Percentiles rank a stretch among this genome's conserved stretches.
These are phyloP conservation scores for Psittacula derbiana DNA, from an alignment of 2,797 vertebrate genomes.

Conservation along the genomic window DNA sequence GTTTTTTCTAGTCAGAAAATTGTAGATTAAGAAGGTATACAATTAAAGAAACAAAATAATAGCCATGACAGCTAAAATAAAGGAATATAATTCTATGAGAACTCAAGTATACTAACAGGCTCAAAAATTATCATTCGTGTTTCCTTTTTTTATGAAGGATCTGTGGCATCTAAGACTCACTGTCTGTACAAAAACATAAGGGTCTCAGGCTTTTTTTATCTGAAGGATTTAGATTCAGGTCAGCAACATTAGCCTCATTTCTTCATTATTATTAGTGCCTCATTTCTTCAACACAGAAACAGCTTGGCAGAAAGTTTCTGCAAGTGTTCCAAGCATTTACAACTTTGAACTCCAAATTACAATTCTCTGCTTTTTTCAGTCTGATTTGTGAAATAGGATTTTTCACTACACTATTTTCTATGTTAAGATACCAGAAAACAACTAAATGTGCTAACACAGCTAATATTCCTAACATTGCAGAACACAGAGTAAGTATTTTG, in stretches of 20 bases:
- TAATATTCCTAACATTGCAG: neutral
- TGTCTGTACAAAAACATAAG: neutral
- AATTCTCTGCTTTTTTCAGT: neutral
- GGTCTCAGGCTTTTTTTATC: neutral
- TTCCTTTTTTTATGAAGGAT: neutral
- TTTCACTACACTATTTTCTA: neutral
- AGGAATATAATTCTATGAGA: neutral
- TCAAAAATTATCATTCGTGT: neutral
- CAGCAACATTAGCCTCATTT: neutral
- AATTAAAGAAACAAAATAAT: neutral
- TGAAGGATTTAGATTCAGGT: neutral
- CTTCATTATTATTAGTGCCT: neutral
- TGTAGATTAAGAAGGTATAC: neutral
- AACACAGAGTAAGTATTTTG: neutral
- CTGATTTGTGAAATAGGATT: neutral
- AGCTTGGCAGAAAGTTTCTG: neutral
- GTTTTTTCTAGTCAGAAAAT: constrained; percentile 19
- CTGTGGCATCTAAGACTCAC: neutral
- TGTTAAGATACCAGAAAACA: neutral
- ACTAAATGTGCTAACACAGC: neutral
- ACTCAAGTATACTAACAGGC: neutral
- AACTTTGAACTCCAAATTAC: neutral
- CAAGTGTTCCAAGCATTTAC: neutral
- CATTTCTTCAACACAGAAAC: neutral
- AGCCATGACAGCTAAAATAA: neutral